Conservation (phyloP, 2,888 invertebrate species). For the Metopia argyrocephala region DNA sequence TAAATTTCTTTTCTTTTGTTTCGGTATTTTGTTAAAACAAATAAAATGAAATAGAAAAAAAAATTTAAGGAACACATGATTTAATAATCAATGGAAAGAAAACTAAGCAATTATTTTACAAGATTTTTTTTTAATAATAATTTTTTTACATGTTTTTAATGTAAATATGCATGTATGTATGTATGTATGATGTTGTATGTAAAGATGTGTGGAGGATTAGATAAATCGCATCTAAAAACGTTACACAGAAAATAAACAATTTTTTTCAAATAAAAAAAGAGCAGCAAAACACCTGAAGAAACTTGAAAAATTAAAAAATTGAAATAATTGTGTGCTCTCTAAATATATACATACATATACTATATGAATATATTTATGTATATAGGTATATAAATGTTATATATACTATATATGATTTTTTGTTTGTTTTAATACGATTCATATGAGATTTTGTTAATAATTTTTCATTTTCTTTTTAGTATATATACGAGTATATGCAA, state of each 20-base stretch:
- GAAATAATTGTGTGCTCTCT: constrained; percentile 47
- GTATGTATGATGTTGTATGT: no score
- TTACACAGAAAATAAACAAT: constrained; percentile 3
- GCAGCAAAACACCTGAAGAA: neutral
- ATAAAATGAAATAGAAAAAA: no score
- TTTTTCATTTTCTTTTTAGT: constrained; percentile 36
- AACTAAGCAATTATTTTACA: constrained; percentile 29
- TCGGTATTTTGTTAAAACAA: neutral
- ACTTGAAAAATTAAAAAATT: neutral
- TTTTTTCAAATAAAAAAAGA: constrained; percentile 9
- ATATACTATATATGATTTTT: constrained; percentile 27
- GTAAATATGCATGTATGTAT: neutral
- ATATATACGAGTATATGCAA: constrained; percentile 62
- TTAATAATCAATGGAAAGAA: constrained; percentile 8
- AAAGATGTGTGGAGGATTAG: neutral
- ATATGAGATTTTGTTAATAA: constrained; percentile 37
- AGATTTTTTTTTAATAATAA: constrained; percentile 6
- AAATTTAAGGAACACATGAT: no score
- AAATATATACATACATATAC: constrained; percentile 28
- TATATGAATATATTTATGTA: constrained; percentile 33
- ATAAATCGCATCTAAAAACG: constrained; percentile 22
- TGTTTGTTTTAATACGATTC: constrained; percentile 38
- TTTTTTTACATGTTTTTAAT: neutral
- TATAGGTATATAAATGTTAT: constrained; percentile 36
- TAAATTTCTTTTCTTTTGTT: constrained; percentile 33